phyloP scores from a whole-genome alignment of 2,888 invertebrate species.

The Eutolmus rufibarbis region DNA sequence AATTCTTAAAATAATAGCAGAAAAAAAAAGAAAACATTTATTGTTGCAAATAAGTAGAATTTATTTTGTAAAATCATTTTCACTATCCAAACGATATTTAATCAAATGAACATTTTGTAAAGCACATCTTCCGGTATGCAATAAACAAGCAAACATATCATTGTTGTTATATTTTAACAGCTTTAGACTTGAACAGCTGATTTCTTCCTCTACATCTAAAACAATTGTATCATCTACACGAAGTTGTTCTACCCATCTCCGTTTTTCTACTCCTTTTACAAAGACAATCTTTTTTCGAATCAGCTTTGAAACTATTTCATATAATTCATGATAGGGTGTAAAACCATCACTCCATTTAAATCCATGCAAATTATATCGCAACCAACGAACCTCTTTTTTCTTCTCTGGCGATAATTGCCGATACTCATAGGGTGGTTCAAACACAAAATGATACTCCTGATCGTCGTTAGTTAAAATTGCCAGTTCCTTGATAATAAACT shows the following conservation, averaged over 20 bases:
- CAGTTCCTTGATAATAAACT: conserved; percentile 41
- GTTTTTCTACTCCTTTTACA: not conserved
- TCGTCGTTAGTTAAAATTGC: not conserved
- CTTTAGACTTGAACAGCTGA: not conserved
- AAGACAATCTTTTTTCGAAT: not conserved
- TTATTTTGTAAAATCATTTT: not conserved
- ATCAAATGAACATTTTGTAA: not conserved
- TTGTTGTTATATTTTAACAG: not conserved
- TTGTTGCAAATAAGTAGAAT: not conserved
- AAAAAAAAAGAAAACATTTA: not conserved
- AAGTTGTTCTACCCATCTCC: not conserved
- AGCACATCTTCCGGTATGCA: not conserved
- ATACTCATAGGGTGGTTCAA: conserved; percentile 3
- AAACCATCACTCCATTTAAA: conserved; percentile 15
- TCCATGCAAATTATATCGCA: conserved; percentile 36
- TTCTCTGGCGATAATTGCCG: not conserved
- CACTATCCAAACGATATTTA: not conserved
- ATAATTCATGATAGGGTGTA: not conserved
- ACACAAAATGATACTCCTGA: conserved; percentile 19
- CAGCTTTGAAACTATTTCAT: not conserved
- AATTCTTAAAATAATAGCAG: not conserved
- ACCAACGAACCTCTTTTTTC: conserved; percentile 23
- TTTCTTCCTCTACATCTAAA: not conserved
- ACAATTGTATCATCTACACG: not conserved
- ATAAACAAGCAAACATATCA: not conserved